Conservation (phyloP, 2,888 invertebrate genomes). For the Sclerodermus sp. region DNA sequence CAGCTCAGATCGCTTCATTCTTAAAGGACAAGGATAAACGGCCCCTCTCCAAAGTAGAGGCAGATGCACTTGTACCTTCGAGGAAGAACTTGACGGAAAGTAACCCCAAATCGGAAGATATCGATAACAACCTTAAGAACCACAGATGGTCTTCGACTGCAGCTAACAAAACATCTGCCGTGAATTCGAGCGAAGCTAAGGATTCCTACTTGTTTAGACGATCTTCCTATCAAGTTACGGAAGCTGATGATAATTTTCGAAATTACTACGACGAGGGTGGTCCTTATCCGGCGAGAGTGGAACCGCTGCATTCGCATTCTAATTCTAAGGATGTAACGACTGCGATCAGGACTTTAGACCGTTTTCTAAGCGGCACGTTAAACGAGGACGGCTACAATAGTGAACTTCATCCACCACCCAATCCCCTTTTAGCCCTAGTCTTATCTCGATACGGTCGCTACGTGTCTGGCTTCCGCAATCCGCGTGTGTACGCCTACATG, state of each 20-base stretch:
- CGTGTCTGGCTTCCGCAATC: slow-evolving; percentile 48
- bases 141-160: background rate
- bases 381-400: slow-evolving; percentile 59
- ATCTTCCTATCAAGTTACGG: slow-evolving; percentile 20
- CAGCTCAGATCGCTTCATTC: too few species aligned
- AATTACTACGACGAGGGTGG: slow-evolving; percentile 11
- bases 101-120: slow-evolving; percentile 3
- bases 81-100: too few species aligned
- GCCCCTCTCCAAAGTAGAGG: too few species aligned
- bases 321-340: slow-evolving; percentile 28
- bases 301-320: slow-evolving; percentile 13
- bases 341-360: slow-evolving; percentile 35
- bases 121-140: background rate
- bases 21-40: slow-evolving; percentile 4
- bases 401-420: slow-evolving; percentile 62
- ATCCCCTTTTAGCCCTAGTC: slow-evolving; percentile 65
- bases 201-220: background rate
- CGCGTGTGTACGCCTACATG: slow-evolving; percentile 61
- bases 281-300: slow-evolving; percentile 20
- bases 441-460: slow-evolving; percentile 69
- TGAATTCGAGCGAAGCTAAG: background rate
- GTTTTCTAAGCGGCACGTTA: slow-evolving; percentile 31
- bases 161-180: slow-evolving; percentile 7
- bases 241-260: slow-evolving; percentile 18
- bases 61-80: too few species aligned